Conservation (phyloP, 2,888 invertebrate species). For the Drepana falcataria region DNA sequence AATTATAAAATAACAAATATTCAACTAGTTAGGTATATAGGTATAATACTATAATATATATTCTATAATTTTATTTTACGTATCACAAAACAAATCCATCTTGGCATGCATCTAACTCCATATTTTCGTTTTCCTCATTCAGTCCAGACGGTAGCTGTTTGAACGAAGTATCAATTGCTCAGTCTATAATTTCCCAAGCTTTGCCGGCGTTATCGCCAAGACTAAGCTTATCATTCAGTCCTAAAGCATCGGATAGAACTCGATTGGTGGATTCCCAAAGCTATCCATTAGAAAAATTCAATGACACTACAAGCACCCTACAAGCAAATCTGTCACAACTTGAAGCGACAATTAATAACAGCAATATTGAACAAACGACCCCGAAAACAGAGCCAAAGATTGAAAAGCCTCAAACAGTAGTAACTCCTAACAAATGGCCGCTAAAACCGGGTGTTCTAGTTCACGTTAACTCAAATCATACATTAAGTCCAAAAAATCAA, state of each 20-base stretch:
- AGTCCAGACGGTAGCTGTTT: slow-evolving; percentile 77
- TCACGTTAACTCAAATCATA: slow-evolving; percentile 91
- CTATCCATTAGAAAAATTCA: slow-evolving; percentile 55
- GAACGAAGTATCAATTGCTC: slow-evolving; percentile 74
- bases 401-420: slow-evolving; percentile 50
- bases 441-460: slow-evolving; percentile 92
- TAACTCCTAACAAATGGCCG: slow-evolving; percentile 88
- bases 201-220: slow-evolving; percentile 71
- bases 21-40: too few species aligned
- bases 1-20: too few species aligned
- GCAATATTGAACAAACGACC: slow-evolving; percentile 34
- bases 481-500: slow-evolving; percentile 79
- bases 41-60: too few species aligned
- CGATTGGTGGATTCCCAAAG: slow-evolving; percentile 59
- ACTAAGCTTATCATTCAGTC: slow-evolving; percentile 63
- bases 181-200: slow-evolving; percentile 77
- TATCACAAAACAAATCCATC: slow-evolving; percentile 3
- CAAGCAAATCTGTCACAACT: slow-evolving; percentile 50
- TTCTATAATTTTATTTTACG: too few species aligned
- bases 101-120: slow-evolving; percentile 38
- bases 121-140: slow-evolving; percentile 35
- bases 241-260: slow-evolving; percentile 68
- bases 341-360: slow-evolving; percentile 43
- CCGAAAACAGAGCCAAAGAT: slow-evolving; percentile 41
- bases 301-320: slow-evolving; percentile 37